Conservation (phyloP, 2,797 vertebrate species). For the Eulemur coronatus region DNA sequence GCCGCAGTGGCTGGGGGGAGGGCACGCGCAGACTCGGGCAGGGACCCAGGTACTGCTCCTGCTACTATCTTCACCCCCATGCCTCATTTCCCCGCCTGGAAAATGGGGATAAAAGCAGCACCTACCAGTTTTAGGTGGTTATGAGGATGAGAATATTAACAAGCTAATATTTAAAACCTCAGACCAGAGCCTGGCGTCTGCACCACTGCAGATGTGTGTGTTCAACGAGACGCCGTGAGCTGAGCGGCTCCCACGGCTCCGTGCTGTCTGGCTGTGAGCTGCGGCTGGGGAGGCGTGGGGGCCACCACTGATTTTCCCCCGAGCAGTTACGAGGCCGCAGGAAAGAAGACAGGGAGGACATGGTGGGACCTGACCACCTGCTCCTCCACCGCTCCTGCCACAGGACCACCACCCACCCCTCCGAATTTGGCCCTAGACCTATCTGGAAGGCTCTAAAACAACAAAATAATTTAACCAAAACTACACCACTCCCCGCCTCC, state of each 20-base stretch:
- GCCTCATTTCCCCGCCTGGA: not conserved
- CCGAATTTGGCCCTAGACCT: no score
- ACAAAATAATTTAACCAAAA: not conserved
- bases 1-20: not conserved
- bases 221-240: not conserved
- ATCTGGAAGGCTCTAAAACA: not conserved
- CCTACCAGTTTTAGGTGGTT: not conserved
- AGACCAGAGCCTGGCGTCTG: not conserved
- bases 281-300: rapidly evolving
- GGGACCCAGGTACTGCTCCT: not conserved
- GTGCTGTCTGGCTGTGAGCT: not conserved
- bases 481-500: rapidly evolving
- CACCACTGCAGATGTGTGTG: not conserved
- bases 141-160: not conserved
- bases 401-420: rapidly evolving
- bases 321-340: not conserved
- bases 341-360: not conserved
- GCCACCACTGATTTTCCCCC: not conserved
- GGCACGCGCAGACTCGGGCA: rapidly evolving
- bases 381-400: not conserved
- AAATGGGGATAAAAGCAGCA: not conserved
- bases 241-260: rapidly evolving
- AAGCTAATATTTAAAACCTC: not conserved
- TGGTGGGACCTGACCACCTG: rapidly evolving
- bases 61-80: not conserved